phyloP scores from a whole-genome alignment of 1,140 invertebrate species.

The Stegodyphus dumicola region DNA sequence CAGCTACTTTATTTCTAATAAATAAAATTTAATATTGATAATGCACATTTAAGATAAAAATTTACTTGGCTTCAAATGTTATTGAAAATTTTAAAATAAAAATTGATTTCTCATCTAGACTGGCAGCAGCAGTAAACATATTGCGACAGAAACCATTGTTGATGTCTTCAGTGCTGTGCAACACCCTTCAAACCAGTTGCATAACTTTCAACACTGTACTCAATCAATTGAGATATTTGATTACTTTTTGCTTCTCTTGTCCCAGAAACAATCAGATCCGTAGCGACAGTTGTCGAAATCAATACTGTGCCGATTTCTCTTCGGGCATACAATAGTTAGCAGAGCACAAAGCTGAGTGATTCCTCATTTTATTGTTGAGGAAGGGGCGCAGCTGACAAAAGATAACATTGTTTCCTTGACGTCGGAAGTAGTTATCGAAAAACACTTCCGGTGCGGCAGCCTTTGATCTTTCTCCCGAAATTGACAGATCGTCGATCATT shows the following conservation, averaged over 20 bases:
- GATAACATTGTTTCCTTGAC: slow-evolving; percentile 26
- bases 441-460: slow-evolving; percentile 29
- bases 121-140: too few species aligned
- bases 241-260: background rate
- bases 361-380: slow-evolving; percentile 32
- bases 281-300: slow-evolving; percentile 26
- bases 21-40: too few species aligned
- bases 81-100: too few species aligned
- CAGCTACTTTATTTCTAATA: too few species aligned
- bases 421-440: slow-evolving; percentile 38
- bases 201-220: background rate
- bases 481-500: slow-evolving; percentile 32
- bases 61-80: too few species aligned
- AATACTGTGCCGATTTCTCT: background rate
- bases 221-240: background rate
- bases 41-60: too few species aligned
- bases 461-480: slow-evolving; percentile 18
- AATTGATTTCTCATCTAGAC: too few species aligned
- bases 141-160: too few species aligned
- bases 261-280: slow-evolving; percentile 6
- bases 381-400: slow-evolving; percentile 21
- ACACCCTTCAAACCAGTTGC: background rate
- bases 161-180: too few species aligned
- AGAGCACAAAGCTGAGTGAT: slow-evolving; percentile 1
- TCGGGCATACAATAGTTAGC: slow-evolving; percentile 3